phyloP scores from a whole-genome alignment of 1,140 invertebrate genomes.

The Aphis gossypii region DNA sequence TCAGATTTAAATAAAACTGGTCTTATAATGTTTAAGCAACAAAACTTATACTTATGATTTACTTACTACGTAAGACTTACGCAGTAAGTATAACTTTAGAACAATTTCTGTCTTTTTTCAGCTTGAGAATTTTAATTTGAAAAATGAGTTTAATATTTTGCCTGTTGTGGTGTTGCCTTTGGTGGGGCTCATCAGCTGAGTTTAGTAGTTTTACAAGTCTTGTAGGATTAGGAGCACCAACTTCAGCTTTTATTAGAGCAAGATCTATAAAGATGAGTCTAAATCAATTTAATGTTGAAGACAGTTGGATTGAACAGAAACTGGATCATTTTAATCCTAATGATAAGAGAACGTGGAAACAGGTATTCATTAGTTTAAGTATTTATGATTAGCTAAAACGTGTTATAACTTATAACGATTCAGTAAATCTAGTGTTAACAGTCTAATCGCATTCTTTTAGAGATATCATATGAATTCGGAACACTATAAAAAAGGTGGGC shows the following conservation, averaged over 20 bases:
- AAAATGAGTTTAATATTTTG: background rate
- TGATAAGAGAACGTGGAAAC: slow-evolving; percentile 74
- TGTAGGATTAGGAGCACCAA: background rate
- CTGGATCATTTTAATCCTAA: slow-evolving; percentile 80
- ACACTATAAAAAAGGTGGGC: slow-evolving; percentile 74
- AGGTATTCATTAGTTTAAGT: slow-evolving; percentile 66
- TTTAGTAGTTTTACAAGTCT: no score
- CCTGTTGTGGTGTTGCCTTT: background rate
- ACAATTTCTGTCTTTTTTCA: background rate
- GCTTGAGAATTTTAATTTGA: background rate
- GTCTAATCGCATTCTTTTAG: slow-evolving; percentile 64
- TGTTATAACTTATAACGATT: background rate
- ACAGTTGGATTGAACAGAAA: slow-evolving; percentile 78
- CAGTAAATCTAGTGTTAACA: background rate
- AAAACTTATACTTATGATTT: no score
- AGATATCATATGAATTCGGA: slow-evolving; percentile 81
- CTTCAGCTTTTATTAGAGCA: no score
- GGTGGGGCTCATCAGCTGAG: background rate
- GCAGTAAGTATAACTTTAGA: no score
- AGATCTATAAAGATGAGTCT: no score
- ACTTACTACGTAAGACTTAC: no score
- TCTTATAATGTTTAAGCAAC: no score
- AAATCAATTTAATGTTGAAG: slow-evolving; percentile 60
- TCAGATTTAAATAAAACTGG: no score
- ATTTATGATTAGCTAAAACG: background rate